These are phyloP conservation scores for Rosalia funebris DNA, from an alignment of 2,888 invertebrate genomes.

Conservation along the genomic window DNA sequence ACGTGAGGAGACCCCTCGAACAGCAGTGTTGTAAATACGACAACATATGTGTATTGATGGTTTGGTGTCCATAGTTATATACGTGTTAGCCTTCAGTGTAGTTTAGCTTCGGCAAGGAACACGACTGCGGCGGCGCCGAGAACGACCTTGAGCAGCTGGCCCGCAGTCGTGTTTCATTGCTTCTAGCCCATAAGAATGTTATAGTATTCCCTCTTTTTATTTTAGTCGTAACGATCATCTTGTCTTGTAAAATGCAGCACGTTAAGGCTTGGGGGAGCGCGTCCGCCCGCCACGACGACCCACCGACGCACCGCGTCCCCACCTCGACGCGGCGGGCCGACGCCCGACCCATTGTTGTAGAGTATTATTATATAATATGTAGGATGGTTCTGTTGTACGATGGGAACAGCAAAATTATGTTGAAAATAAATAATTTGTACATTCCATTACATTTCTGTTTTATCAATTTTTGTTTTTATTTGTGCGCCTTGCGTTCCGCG, in stretches of 20 bases:
- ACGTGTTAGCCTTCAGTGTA: slow-evolving; percentile 50
- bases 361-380: slow-evolving; percentile 50
- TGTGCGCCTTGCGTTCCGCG: slow-evolving; percentile 37
- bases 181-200: slow-evolving; percentile 50
- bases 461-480: slow-evolving; percentile 65
- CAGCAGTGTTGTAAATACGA: slow-evolving; percentile 59
- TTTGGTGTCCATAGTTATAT: slow-evolving; percentile 57
- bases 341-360: slow-evolving; percentile 46
- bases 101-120: slow-evolving; percentile 39
- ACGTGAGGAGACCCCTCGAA: slow-evolving; percentile 26
- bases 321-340: slow-evolving; percentile 21
- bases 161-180: slow-evolving; percentile 41
- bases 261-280: slow-evolving; percentile 36
- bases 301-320: background rate
- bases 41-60: slow-evolving; percentile 59
- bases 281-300: slow-evolving; percentile 22
- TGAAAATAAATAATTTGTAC: slow-evolving; percentile 79
- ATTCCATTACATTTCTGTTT: slow-evolving; percentile 77
- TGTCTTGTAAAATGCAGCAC: slow-evolving; percentile 39
- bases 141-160: slow-evolving; percentile 14
- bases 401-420: slow-evolving; percentile 72
- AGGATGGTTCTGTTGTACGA: slow-evolving; percentile 61
- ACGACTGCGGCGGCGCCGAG: slow-evolving; percentile 24
- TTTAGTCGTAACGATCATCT: slow-evolving; percentile 39
- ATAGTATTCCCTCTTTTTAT: slow-evolving; percentile 45